Evolutionary conservation across 2,888 invertebrate genomes (phyloP), one percentile per base, ranked within the genome.

Genomic region (Rhyacophila evoluta): DNA sequence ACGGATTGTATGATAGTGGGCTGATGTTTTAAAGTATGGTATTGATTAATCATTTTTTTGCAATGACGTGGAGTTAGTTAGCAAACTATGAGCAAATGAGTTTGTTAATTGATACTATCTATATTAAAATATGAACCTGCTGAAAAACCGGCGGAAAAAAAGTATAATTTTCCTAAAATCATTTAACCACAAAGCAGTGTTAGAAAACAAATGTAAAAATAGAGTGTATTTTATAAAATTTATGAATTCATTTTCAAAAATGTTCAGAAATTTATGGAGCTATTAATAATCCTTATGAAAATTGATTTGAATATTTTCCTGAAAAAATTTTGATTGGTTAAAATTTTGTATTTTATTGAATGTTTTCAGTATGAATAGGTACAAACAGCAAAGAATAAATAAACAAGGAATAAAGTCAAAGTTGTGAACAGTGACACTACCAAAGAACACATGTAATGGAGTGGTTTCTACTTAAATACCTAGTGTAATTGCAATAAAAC

Each of bases 371-470:
- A 55, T 55, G 55, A 55, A 55, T 55, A 10, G 19, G 19, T 19
- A 55, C 55, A 19, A 55, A 55, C 15, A 55, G 55, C 55, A 55
- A 25, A 55, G 25, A 25, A 55, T 19, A 19, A 55, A 55, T 33
- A 55, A 55, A 41, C 15, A 19, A 55, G 55, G 19, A 55, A 55
- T 25, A 19, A 55, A 55, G 55, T 55, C 55, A 55, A 55, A 55
- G 55, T 55, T 19, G 55, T 55, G 55, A 55, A 55, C 55, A 55
- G 55, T 55, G 55, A 55, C 55, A 55, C 55, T 55, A 55, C 55
- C 19, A 8, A 55, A 55, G 55, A 55, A 55, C 29, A 33, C 29
- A 33, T 33, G 29, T 33, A 55, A 55, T 55, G 55, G 19, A 10
- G 55, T 55, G 55, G 55, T 55, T 55, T 55, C 55, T 55, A 55